Conservation (phyloP, 30 jellyfish, hydroid and myxozoan genomes). For the Sanderia malayensis region DNA sequence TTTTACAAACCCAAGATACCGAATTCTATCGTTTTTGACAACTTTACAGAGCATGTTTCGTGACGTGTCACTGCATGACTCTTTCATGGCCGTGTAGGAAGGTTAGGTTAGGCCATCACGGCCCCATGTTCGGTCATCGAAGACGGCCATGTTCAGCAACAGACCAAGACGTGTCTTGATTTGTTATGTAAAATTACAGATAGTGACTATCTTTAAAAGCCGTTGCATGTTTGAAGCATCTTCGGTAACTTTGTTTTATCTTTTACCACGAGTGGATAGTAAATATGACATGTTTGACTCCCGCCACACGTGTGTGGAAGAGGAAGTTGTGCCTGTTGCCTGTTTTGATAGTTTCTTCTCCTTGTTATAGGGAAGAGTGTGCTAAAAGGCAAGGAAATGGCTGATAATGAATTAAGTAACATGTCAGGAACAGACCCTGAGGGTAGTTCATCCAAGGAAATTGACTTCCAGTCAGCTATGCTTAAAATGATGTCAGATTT, state of each 20-base stretch:
- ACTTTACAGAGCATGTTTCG: constrained; percentile 4
- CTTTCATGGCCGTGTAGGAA: constrained; percentile 1
- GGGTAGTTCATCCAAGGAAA: constrained; percentile 11
- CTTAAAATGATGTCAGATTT: constrained; percentile 28
- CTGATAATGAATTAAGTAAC: not conserved
- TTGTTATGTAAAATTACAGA: not conserved
- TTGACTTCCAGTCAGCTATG: constrained; percentile 15
- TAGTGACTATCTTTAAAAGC: constrained; percentile 8
- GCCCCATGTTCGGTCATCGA: constrained; percentile 4
- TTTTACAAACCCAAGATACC: not conserved
- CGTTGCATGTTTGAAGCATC: constrained; percentile 22
- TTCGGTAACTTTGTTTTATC: constrained; percentile 5
- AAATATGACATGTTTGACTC: constrained; percentile 29
- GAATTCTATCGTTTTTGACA: not conserved
- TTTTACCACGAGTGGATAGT: constrained; percentile 27
- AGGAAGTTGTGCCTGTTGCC: too few relatives aligned
- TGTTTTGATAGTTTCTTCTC: too few relatives aligned
- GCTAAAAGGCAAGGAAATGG: constrained; percentile 7
- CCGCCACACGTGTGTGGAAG: too few relatives aligned
- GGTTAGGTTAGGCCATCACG: constrained; percentile 15
- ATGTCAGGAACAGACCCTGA: constrained; percentile 19
- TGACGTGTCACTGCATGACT: constrained; percentile 7
- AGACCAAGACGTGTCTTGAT: constrained; percentile 49
- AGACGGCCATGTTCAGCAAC: not conserved
- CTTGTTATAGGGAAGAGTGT: constrained; percentile 25